Conservation (phyloP, 2,888 invertebrate genomes). For the Apotomis betuletana region DNA sequence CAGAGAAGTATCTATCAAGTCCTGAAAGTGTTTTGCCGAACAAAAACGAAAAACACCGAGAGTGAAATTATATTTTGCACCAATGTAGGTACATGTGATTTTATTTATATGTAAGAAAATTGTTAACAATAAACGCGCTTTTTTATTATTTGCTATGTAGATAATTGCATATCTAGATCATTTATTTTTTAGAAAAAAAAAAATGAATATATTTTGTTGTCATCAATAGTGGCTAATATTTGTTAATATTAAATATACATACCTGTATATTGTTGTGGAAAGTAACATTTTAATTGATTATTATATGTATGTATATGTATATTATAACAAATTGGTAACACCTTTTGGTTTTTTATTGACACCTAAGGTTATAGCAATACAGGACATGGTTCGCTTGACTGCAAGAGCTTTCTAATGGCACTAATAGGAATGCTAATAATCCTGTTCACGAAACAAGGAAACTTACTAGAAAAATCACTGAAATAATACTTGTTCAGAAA, state of each 20-base stretch:
- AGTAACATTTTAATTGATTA: conserved; percentile 61
- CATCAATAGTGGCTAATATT: conserved; percentile 54
- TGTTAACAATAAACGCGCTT: conserved; percentile 53
- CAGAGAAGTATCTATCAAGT: conserved; percentile 24
- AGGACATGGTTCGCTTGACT: background rate
- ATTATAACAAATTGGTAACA: conserved; percentile 67
- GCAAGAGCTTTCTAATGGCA: background rate
- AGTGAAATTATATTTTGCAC: conserved; percentile 66
- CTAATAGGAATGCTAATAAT: background rate
- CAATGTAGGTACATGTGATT: conserved; percentile 54
- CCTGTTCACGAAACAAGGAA: too few relatives aligned
- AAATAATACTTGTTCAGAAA: too few relatives aligned
- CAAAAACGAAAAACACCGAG: conserved; percentile 54
- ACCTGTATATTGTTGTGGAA: conserved; percentile 71
- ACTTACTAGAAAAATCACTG: too few relatives aligned
- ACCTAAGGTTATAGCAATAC: background rate
- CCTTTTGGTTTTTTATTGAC: conserved; percentile 48
- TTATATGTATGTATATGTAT: conserved; percentile 51
- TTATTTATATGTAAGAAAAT: conserved; percentile 41
- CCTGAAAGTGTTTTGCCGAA: conserved; percentile 44
- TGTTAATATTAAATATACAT: conserved; percentile 60
- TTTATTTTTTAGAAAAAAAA: conserved; percentile 65
- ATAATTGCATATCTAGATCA: conserved; percentile 60
- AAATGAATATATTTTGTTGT: conserved; percentile 63
- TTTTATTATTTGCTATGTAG: conserved; percentile 62